Conservation (phyloP, 2,113 vertebrate genomes). For the Amazona vittata region DNA sequence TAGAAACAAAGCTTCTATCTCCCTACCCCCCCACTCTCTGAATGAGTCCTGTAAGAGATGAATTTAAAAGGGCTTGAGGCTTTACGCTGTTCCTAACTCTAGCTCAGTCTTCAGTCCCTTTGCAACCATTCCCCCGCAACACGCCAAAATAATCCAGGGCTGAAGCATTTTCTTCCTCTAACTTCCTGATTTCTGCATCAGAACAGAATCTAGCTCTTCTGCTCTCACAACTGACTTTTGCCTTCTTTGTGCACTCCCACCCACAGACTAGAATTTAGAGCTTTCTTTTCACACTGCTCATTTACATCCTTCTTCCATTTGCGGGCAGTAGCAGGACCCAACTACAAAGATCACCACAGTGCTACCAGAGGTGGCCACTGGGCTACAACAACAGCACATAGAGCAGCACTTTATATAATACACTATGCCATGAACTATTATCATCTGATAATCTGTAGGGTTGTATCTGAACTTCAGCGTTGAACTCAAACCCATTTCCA, state of each 20-base stretch:
- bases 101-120: neutral
- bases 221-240: neutral
- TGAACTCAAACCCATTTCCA: neutral
- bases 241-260: neutral
- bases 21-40: fast-evolving
- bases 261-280: neutral
- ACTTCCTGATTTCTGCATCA: neutral
- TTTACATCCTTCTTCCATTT: neutral
- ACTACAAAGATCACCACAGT: fast-evolving
- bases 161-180: neutral
- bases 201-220: neutral
- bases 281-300: neutral
- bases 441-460: neutral
- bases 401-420: neutral
- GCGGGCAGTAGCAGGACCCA: neutral
- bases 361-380: neutral
- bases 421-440: neutral
- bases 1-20: neutral
- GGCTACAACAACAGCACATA: fast-evolving
- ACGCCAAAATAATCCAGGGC: neutral
- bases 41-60: neutral
- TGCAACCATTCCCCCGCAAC: neutral
- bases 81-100: neutral
- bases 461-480: fast-evolving
- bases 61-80: neutral